Conservation (phyloP, 2,797 vertebrate species). For the Tadarida brasiliensis region DNA sequence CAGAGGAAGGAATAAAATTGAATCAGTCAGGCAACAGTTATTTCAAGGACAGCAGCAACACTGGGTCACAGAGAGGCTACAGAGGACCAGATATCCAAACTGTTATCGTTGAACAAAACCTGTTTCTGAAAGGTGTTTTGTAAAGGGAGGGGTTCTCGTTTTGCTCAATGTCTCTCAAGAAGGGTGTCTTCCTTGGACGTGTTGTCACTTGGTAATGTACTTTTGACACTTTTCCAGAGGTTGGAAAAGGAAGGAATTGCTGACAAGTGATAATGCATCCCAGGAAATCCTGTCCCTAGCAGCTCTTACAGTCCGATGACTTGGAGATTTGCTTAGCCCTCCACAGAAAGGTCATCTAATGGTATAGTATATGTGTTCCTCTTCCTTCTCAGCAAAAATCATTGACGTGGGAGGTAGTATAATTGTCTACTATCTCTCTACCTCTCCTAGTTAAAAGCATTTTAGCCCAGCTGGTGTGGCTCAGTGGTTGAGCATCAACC, state of each 20-base stretch:
- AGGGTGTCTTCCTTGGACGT: not conserved
- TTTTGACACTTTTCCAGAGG: not conserved
- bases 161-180: not conserved
- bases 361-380: not conserved
- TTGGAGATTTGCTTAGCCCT: not conserved
- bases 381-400: no score
- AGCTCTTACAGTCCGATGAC: not conserved
- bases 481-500: no score
- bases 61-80: not conserved
- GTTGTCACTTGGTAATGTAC: not conserved
- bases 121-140: not conserved
- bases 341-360: not conserved
- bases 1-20: not conserved
- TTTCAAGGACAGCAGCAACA: not conserved
- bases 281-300: not conserved
- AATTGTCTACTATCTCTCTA: no score
- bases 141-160: not conserved
- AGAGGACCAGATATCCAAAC: not conserved
- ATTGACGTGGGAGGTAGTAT: no score
- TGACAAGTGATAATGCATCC: not conserved
- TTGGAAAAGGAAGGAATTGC: not conserved
- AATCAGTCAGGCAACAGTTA: not conserved
- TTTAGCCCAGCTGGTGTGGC: no score
- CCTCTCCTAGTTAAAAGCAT: no score
- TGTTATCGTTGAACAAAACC: not conserved